phyloP scores from a whole-genome alignment of 2,113 vertebrate genomes.

The Ptychochromis oligacanthus region DNA sequence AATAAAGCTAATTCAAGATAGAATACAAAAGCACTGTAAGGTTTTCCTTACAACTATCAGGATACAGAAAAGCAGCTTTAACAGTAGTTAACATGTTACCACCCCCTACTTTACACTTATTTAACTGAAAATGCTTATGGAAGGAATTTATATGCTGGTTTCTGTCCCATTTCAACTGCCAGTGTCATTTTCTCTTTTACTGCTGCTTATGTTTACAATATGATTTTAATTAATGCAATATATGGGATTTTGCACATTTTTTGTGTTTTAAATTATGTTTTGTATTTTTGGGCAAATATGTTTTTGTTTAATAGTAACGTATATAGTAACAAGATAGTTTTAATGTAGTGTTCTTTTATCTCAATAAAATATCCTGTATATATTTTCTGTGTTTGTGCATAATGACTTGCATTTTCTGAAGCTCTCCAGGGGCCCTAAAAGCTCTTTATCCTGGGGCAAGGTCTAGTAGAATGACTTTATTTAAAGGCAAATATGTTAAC shows the following conservation, averaged over 20 bases:
- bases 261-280: slow-evolving; percentile 10
- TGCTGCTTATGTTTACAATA: slow-evolving; percentile 32
- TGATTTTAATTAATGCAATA: slow-evolving; percentile 34
- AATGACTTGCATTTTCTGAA: neutral
- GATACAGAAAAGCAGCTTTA: neutral
- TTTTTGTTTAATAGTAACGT: slow-evolving; percentile 18
- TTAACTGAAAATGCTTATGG: neutral
- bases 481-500: neutral
- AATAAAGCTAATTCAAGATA: neutral
- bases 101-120: neutral
- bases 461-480: neutral
- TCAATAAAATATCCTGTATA: slow-evolving; percentile 49
- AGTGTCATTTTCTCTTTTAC: neutral
- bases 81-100: neutral
- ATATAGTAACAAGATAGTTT: slow-evolving; percentile 18
- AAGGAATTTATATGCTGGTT: neutral
- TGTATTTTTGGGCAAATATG: slow-evolving; percentile 8
- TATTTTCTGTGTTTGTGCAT: neutral
- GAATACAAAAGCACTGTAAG: neutral
- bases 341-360: slow-evolving; percentile 45
- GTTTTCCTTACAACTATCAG: neutral
- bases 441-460: neutral
- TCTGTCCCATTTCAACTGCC: neutral
- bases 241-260: slow-evolving; percentile 58
- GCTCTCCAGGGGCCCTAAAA: neutral